Evolutionary conservation across 2,797 vertebrate species (phyloP).

Genomic region (Anas bahamensis): DNA sequence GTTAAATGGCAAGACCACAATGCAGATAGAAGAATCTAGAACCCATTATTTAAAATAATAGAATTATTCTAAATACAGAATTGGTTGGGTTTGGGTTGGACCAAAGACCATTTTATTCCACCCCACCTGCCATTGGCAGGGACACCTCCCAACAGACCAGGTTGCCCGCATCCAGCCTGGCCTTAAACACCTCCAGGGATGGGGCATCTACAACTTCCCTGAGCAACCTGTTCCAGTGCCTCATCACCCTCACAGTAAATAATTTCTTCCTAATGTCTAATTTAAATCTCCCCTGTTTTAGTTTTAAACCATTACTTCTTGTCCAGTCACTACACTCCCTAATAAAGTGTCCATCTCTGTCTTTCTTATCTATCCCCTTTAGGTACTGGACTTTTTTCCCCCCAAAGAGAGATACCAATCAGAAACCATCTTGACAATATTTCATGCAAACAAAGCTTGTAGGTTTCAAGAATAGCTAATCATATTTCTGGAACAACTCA

Average conservation of each 20-base stretch:
- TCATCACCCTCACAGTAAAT: not conserved
- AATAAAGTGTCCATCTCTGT: not conserved
- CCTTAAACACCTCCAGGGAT: not conserved
- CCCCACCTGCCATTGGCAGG: not conserved
- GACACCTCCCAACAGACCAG: not conserved
- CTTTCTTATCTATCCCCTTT: not conserved
- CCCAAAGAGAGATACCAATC: not conserved
- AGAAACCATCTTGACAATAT: not conserved
- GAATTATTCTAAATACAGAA: not conserved
- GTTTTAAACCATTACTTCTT: not conserved
- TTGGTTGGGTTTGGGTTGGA: not conserved
- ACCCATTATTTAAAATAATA: not conserved
- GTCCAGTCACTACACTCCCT: not conserved
- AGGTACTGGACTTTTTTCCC: not conserved
- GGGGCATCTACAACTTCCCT: not conserved
- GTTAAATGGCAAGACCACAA: not conserved
- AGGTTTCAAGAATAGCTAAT: not conserved
- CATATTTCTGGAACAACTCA: not conserved
- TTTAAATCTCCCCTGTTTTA: not conserved
- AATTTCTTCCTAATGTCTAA: not conserved
- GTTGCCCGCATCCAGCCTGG: not conserved
- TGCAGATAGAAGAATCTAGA: not conserved
- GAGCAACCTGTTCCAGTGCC: not conserved
- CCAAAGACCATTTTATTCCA: not conserved
- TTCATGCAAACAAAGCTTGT: not conserved